Conservation (phyloP, 2,113 vertebrate genomes). For the Chionomys nivalis region DNA sequence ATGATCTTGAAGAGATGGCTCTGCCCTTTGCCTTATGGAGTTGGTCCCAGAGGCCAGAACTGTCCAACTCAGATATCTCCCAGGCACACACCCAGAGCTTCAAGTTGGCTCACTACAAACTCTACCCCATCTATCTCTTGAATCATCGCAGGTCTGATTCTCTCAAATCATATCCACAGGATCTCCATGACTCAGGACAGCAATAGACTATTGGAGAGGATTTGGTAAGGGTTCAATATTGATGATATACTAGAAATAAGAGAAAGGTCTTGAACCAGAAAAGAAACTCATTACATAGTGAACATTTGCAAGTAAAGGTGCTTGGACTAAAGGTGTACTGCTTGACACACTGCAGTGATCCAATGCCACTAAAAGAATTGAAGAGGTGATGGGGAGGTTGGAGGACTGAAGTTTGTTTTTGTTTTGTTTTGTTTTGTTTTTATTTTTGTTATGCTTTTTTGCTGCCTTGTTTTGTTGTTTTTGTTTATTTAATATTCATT, state of each 20-base stretch:
- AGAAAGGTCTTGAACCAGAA: not conserved
- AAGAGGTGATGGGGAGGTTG: not conserved
- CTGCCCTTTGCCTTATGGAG: not conserved
- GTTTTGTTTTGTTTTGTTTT: not conserved
- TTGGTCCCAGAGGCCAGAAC: not conserved
- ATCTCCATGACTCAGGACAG: not conserved
- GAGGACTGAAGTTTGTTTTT: rapidly evolving
- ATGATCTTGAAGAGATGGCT: not conserved
- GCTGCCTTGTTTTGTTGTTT: not conserved
- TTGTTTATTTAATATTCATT: not conserved
- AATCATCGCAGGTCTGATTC: not conserved
- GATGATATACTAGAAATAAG: not conserved
- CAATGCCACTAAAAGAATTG: not conserved
- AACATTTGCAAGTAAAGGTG: not conserved
- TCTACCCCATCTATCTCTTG: not conserved
- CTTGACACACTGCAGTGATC: not conserved
- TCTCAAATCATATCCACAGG: not conserved
- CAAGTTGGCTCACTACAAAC: not conserved
- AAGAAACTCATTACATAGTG: not conserved
- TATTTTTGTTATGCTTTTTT: not conserved
- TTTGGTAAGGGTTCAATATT: not conserved
- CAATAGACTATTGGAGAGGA: not conserved
- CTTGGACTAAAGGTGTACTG: not conserved
- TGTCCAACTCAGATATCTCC: not conserved
- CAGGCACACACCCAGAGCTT: not conserved